phyloP scores from a whole-genome alignment of 1,140 invertebrate genomes.

The Hormaphis cornu region DNA sequence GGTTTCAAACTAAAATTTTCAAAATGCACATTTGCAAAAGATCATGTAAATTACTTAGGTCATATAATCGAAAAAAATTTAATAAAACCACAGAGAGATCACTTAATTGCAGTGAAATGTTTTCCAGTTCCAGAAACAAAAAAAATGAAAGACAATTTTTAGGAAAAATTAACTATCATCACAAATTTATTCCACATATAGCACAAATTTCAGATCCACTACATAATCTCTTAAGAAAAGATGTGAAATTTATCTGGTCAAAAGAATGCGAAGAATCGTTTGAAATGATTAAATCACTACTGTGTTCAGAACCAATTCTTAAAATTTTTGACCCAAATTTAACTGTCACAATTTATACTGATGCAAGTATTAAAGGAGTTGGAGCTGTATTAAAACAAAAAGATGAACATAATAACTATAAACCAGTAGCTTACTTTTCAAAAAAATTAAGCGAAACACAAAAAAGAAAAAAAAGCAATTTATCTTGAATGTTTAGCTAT shows the following conservation, averaged over 20 bases:
- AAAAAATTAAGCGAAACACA: slow-evolving; percentile 37
- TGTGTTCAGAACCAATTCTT: too few relatives aligned
- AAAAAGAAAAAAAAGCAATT: slow-evolving; percentile 40
- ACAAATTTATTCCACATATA: slow-evolving; percentile 33
- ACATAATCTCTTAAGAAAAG: not conserved
- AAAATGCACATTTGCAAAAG: slow-evolving; percentile 40
- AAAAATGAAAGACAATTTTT: slow-evolving; percentile 39
- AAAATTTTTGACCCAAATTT: not conserved
- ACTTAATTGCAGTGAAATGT: slow-evolving; percentile 40
- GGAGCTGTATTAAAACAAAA: too few relatives aligned
- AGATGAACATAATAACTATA: too few relatives aligned
- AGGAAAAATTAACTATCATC: slow-evolving; percentile 41
- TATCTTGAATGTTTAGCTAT: slow-evolving; percentile 42
- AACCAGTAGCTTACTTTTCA: too few relatives aligned
- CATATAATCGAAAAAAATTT: slow-evolving; percentile 40
- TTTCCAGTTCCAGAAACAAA: slow-evolving; percentile 37
- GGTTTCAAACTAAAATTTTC: slow-evolving; percentile 41
- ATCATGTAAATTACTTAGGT: slow-evolving; percentile 40
- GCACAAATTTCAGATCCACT: not conserved
- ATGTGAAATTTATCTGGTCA: too few relatives aligned
- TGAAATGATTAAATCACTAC: too few relatives aligned
- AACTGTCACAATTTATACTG: not conserved
- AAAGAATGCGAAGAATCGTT: too few relatives aligned
- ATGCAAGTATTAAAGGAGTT: too few relatives aligned
- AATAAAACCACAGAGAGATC: slow-evolving; percentile 38